Evolutionary conservation across 2,888 invertebrate species (phyloP), one percentile per base, ranked within the genome.

Genomic region (Lasioglossum zephyrum): DNA sequence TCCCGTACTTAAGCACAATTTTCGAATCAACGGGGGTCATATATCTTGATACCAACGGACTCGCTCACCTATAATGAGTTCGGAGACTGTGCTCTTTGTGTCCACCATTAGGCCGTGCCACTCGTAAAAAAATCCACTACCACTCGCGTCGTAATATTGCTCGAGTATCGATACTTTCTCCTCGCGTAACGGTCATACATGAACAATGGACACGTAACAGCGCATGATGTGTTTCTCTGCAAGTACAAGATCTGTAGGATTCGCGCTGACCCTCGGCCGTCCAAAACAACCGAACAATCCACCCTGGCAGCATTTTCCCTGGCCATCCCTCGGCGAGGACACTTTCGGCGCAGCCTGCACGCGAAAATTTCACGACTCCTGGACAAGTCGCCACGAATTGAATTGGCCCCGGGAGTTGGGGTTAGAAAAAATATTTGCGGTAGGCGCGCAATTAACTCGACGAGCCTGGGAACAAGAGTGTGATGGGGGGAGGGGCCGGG

Each of bases 401-500:
- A 84, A 85, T 84, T 73, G 47, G 73, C 79, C 18, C n/a, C 26
- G 49, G 8, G 8, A 22, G 53, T 53, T 53, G 60, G 26, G 75
- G 22, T 39, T 18, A 49, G 9, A 41, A 74, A 84, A 78, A 73
- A 85, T 74, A 86, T 85, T 75, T 78, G 76, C n/a, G 86, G 82
- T 77, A 74, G 76, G 79, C 76, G 82, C 73, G 86, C 86, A 86
- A 87, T 87, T 87, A 87, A 87, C 87, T 80, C 80, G 76, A 83
- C 86, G 22, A 86, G 69, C 69, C 69, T 22, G 26, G 49, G 80
- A 86, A 81, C 36, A 22, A 72, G 47, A 77, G 44, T 26, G 77
- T 31, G 31, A 31, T 31, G 31, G 31, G 31, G 31, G 31, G 31
- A 39, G 31, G 0, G 0, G 26, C 9, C 47, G 22, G 16, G 11